These are phyloP conservation scores for Bombus picipes DNA, from an alignment of 1,140 invertebrate species.

Conservation along the genomic window DNA sequence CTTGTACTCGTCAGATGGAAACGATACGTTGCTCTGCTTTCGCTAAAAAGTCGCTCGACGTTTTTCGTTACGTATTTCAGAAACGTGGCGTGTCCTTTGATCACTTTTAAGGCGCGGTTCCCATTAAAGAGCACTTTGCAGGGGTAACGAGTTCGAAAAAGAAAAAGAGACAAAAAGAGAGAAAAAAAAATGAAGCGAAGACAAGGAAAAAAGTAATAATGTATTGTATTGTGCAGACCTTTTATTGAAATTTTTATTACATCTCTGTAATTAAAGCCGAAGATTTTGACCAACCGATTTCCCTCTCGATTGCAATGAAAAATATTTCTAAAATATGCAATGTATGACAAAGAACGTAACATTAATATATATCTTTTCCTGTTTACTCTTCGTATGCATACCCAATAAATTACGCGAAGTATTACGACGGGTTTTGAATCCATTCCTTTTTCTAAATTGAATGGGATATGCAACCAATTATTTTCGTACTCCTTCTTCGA, in stretches of 20 bases:
- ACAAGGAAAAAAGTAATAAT: neutral
- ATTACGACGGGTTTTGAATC: too few species aligned
- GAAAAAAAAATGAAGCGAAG: neutral
- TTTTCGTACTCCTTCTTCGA: too few species aligned
- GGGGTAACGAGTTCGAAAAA: constrained; percentile 34
- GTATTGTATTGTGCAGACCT: neutral
- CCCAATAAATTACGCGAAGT: too few species aligned
- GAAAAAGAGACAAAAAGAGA: neutral
- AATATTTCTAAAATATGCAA: neutral
- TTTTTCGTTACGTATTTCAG: constrained; percentile 61
- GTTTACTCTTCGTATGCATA: too few species aligned
- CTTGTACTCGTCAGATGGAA: constrained; percentile 43
- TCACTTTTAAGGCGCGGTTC: constrained; percentile 55
- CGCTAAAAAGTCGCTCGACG: constrained; percentile 57
- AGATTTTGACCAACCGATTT: neutral
- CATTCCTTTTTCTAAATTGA: too few species aligned
- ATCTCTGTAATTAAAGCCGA: neutral
- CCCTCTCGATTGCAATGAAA: neutral
- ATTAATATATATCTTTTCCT: too few species aligned
- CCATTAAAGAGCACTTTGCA: constrained; percentile 44
- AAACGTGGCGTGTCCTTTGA: constrained; percentile 61
- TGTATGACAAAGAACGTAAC: too few species aligned
- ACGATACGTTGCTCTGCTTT: constrained; percentile 53
- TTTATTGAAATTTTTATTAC: constrained; percentile 9
- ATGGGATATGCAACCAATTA: too few species aligned